phyloP scores from a whole-genome alignment of 2,888 invertebrate genomes.

The Sphaerophoria taeniata region DNA sequence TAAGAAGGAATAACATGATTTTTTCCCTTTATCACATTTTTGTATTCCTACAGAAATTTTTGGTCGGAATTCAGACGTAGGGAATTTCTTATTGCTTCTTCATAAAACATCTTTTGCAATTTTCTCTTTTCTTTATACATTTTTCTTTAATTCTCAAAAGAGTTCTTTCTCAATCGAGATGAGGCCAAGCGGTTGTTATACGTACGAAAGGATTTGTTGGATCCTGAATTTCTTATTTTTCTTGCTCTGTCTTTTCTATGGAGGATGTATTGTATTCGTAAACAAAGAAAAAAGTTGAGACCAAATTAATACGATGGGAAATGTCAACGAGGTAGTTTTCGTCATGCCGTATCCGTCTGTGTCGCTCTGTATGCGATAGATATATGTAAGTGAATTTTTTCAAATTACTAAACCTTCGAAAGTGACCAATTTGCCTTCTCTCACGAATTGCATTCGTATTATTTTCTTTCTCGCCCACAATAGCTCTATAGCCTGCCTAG shows the following conservation, averaged over 20 bases:
- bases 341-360: too few relatives aligned
- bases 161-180: conserved; percentile 15
- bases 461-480: conserved; percentile 11
- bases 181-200: neutral
- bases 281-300: too few relatives aligned
- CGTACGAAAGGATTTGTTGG: neutral
- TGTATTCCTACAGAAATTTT: conserved; percentile 23
- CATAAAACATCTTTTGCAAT: conserved; percentile 35
- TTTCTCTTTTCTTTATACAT: conserved; percentile 49
- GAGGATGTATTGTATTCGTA: neutral
- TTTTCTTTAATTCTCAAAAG: conserved; percentile 34
- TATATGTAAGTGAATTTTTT: too few relatives aligned
- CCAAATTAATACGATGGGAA: too few relatives aligned
- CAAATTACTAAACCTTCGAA: too few relatives aligned
- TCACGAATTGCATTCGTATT: neutral
- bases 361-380: too few relatives aligned
- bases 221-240: neutral
- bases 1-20: conserved; percentile 37
- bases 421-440: neutral
- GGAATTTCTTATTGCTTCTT: conserved; percentile 12
- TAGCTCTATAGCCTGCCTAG: conserved; percentile 39
- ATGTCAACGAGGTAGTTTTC: too few relatives aligned
- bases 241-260: neutral
- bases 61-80: conserved; percentile 20
- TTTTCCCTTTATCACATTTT: conserved; percentile 53